Percentiles rank a stretch among this genome's conserved stretches.
phyloP scores from a whole-genome alignment of 2,113 vertebrate genomes.

The Cyanoderma ruficeps region DNA sequence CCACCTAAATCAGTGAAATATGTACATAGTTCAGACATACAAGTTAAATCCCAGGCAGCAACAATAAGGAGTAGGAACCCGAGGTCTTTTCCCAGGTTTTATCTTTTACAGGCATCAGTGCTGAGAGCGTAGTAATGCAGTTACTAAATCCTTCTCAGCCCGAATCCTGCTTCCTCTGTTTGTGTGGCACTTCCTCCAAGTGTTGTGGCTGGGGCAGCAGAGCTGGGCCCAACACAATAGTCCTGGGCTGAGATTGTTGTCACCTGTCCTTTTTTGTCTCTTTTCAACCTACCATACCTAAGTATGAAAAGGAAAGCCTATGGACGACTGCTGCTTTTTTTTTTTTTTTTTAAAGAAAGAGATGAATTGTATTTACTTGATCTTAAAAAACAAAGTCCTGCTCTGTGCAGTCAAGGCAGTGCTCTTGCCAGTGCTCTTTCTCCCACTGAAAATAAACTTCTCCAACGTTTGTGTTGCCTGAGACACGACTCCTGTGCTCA shows the following conservation, averaged over 20 bases:
- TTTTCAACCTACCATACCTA: slow-evolving; percentile 25
- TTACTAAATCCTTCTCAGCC: slow-evolving; percentile 77
- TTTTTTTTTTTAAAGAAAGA: not conserved
- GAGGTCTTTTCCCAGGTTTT: slow-evolving; percentile 85
- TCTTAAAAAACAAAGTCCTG: not conserved
- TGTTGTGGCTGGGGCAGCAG: slow-evolving; percentile 69
- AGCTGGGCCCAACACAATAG: slow-evolving; percentile 61
- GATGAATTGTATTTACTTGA: not conserved
- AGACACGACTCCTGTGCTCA: accelerated
- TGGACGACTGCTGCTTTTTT: not conserved
- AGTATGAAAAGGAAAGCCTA: not conserved
- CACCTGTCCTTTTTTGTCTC: slow-evolving; percentile 76
- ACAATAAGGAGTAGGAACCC: slow-evolving; percentile 80
- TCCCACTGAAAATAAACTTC: not conserved
- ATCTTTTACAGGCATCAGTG: slow-evolving; percentile 81
- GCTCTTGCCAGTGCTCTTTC: not conserved
- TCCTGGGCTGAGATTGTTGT: slow-evolving; percentile 52
- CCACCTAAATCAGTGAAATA: slow-evolving; percentile 76
- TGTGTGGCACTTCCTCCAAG: slow-evolving; percentile 82
- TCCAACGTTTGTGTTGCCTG: not conserved
- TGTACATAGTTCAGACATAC: slow-evolving; percentile 73
- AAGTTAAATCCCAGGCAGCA: slow-evolving; percentile 75
- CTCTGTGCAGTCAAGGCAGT: not conserved
- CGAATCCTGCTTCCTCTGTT: slow-evolving; percentile 82
- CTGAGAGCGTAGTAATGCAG: slow-evolving; percentile 71